These are phyloP conservation scores for Spinus pinus DNA, from an alignment of 2,797 vertebrate genomes.

Conservation along the genomic window DNA sequence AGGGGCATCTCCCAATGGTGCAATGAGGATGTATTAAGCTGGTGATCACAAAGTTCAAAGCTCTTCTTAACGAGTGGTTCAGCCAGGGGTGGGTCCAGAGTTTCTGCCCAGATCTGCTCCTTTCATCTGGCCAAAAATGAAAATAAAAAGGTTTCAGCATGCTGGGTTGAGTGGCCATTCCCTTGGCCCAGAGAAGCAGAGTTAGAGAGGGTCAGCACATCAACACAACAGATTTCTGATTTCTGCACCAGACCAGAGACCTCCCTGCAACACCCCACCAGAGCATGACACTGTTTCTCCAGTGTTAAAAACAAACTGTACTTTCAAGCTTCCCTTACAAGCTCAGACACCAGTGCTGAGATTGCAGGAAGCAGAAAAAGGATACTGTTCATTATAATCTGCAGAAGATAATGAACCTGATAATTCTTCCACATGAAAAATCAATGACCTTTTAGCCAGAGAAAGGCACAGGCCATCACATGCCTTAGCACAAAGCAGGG, in stretches of 20 bases:
- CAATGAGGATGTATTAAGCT: neutral
- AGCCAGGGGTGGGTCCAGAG: neutral
- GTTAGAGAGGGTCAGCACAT: neutral
- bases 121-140: neutral
- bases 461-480: neutral
- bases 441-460: neutral
- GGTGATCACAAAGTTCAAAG: neutral
- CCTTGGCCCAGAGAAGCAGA: neutral
- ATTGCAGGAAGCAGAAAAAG: constrained; percentile 6
- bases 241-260: neutral
- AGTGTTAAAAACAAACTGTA: neutral
- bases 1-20: neutral
- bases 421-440: neutral
- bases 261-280: neutral
- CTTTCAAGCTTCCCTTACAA: neutral
- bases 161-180: neutral
- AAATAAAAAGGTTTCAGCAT: neutral
- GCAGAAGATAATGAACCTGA: neutral
- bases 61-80: neutral
- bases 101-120: neutral
- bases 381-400: neutral
- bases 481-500: neutral
- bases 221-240: neutral
- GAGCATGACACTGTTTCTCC: neutral
- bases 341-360: neutral